Percentiles rank a stretch among this genome's conserved stretches.
phyloP scores from a whole-genome alignment of 2,888 invertebrate species.

The Morpho helenor region DNA sequence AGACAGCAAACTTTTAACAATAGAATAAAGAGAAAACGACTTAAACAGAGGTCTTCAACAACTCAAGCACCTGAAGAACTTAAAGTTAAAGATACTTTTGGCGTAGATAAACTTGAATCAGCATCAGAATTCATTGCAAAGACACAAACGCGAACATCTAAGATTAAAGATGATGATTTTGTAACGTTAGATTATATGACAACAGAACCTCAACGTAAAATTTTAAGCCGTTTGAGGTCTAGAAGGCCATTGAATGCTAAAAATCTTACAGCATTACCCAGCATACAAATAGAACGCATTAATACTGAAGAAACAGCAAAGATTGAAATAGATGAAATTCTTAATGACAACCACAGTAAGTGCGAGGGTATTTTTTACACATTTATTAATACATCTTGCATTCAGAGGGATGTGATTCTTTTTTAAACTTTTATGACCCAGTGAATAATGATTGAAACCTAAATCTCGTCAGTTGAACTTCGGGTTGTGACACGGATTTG shows the following conservation, averaged over 20 bases:
- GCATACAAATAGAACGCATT: constrained; percentile 28
- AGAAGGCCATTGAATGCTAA: constrained; percentile 29
- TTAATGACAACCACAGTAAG: constrained; percentile 79
- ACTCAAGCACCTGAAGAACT: constrained; percentile 59
- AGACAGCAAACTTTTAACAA: constrained; percentile 56
- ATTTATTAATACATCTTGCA: too few species aligned
- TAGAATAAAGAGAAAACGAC: constrained; percentile 56
- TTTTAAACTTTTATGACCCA: too few species aligned
- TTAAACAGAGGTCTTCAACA: constrained; percentile 53
- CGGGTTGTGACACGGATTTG: too few species aligned
- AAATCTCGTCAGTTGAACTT: too few species aligned
- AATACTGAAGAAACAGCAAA: constrained; percentile 72
- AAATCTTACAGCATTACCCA: constrained; percentile 29
- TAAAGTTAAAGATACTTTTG: constrained; percentile 51
- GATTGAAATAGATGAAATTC: constrained; percentile 83
- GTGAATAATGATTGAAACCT: too few species aligned
- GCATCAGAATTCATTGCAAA: constrained; percentile 64
- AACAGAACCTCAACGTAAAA: constrained; percentile 40
- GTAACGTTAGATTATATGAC: constrained; percentile 46
- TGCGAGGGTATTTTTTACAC: constrained; percentile 13
- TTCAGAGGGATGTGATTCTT: too few species aligned
- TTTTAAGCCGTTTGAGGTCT: constrained; percentile 32
- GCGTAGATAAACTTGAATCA: constrained; percentile 56
- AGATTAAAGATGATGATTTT: constrained; percentile 43
- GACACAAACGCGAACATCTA: constrained; percentile 45